Evolutionary conservation across 2,113 vertebrate species (phyloP).

Genomic region (Gyps fulvus): DNA sequence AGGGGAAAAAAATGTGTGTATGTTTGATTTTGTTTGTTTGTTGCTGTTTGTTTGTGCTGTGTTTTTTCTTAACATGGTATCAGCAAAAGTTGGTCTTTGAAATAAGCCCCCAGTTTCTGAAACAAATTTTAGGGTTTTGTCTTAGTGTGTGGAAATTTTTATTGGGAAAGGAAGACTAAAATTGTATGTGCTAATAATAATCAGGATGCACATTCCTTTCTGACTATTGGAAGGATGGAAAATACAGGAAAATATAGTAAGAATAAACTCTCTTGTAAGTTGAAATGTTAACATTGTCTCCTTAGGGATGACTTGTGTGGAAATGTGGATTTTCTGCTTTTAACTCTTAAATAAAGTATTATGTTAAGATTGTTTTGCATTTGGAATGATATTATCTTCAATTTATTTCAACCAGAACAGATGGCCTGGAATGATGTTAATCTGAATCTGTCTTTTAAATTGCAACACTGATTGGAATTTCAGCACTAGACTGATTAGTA

Average conservation of each 20-base stretch:
- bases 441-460: conserved; percentile 20
- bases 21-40: not conserved
- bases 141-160: not conserved
- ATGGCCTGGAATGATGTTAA: conserved; percentile 23
- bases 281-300: not conserved
- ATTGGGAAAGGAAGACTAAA: not conserved
- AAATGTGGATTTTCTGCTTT: conserved; percentile 22
- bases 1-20: not conserved
- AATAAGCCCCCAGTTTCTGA: not conserved
- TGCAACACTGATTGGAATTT: conserved; percentile 17
- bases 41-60: not conserved
- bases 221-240: not conserved
- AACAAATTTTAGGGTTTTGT: not conserved
- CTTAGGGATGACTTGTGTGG: not conserved
- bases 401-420: conserved; percentile 29
- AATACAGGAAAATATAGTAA: not conserved
- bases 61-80: not conserved
- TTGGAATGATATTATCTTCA: conserved; percentile 21
- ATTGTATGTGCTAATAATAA: not conserved
- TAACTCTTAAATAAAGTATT: conserved; percentile 32
- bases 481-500: not conserved
- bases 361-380: not conserved
- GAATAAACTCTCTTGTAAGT: not conserved
- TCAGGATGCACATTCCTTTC: not conserved
- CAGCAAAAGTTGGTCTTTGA: not conserved